Conservation (phyloP, 2,888 invertebrate genomes). For the Trichopoda pennipes region DNA sequence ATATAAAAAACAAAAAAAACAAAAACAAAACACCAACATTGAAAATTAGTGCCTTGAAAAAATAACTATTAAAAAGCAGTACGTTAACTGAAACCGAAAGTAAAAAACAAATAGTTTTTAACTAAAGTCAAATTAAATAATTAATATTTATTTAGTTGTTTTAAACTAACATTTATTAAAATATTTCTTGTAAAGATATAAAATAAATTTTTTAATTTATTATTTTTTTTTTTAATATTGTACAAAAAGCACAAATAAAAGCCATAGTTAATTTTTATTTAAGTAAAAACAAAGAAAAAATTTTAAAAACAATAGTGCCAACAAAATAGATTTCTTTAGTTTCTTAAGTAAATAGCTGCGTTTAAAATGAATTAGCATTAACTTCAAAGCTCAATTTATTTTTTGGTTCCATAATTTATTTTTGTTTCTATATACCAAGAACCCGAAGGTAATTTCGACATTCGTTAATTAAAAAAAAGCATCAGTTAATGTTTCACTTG, state of each 20-base stretch:
- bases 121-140: slow-evolving; percentile 55
- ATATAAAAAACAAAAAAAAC: slow-evolving; percentile 32
- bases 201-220: slow-evolving; percentile 35
- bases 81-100: slow-evolving; percentile 23
- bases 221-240: slow-evolving; percentile 27
- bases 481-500: no score
- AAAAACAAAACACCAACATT: slow-evolving; percentile 24
- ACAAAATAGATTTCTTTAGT: not conserved
- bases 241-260: slow-evolving; percentile 52
- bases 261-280: slow-evolving; percentile 63
- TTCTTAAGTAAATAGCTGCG: slow-evolving; percentile 25
- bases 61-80: slow-evolving; percentile 37
- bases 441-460: no score
- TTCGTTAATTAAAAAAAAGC: no score
- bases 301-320: not conserved
- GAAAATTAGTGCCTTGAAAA: slow-evolving; percentile 58
- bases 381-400: no score
- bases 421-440: no score
- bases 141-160: slow-evolving; percentile 65
- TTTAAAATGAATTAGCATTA: not conserved
- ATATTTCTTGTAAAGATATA: slow-evolving; percentile 43
- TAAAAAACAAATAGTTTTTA: slow-evolving; percentile 41
- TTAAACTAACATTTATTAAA: slow-evolving; percentile 65
- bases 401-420: no score
- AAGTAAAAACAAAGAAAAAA: slow-evolving; percentile 16